Base-by-base conservation (phyloP, 2,888 invertebrate species). In the Metellina segmentata region DNA sequence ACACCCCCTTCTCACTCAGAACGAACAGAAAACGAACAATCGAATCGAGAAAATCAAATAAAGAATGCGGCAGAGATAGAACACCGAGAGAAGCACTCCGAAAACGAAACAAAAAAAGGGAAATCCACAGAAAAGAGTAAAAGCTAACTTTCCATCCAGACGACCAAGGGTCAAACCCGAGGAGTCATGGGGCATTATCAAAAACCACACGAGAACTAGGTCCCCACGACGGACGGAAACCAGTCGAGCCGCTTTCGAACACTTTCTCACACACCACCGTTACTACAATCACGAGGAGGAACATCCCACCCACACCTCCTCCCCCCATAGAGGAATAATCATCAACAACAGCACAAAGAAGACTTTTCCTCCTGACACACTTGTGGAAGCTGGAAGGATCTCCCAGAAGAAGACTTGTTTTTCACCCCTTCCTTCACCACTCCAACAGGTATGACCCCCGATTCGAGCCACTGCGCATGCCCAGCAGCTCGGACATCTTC, bases 291-390 rank as follows among this genome's bases (percentile, higher is more conserved):
- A 81, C 78, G 78, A 78, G 70, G n/a, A 70, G 52, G 34, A 34
- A 52, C 79, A 72, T 49, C 81, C 81, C 78, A 88, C 81, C 72
- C 52, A n/a, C 52, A n/a, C 52, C 81, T 34, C 6, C 77, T 16
- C 9, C 61, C 9, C 51, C 61, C 34, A 11, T 69, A 72, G 53
- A 75, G 82, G 34, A 77, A 89, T 81, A 89, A 82, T 82, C 69
- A 82, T 51, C 75, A 81, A 82, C 81, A 87, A 71, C 61, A 61
- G 11, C 61, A 61, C 61, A 87, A 77, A 87, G 53, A 77, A 72
- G 49, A 16, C 19, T 82, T 81, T 89, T 88, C 91, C 87, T 88
- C 87, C 72, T 91, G 91, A 91, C 91, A 91, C 79, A 91, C 87
- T 88, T 87, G 91, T 77, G 52, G 78, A 77, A 19, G 79, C 49